phyloP scores from a whole-genome alignment of 2,113 vertebrate genomes.

The Xenotilapia flavipinnis region DNA sequence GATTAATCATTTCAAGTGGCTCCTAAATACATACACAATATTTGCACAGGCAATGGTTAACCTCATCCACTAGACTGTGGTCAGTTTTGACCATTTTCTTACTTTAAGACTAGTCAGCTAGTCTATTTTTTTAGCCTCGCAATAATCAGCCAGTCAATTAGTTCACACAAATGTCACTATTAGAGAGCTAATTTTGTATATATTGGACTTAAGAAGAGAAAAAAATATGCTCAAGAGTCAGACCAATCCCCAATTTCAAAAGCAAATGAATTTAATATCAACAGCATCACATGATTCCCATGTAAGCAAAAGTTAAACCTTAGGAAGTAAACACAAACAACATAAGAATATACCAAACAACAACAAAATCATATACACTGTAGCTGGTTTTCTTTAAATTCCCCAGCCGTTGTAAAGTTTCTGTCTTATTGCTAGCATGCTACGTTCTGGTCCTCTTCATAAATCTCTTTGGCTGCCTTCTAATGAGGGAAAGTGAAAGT shows the following conservation, averaged over 20 bases:
- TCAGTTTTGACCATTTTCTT: background rate
- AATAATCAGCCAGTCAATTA: background rate
- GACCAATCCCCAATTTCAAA: background rate
- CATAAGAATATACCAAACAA: background rate
- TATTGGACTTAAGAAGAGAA: background rate
- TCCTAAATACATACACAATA: background rate
- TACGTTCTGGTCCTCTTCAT: background rate
- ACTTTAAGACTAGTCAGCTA: background rate
- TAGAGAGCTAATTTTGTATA: background rate
- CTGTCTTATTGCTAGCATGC: background rate
- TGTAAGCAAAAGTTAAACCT: background rate
- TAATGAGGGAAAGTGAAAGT: slow-evolving; percentile 9
- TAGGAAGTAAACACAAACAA: background rate
- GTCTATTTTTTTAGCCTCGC: background rate
- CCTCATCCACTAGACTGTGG: background rate
- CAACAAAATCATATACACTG: background rate
- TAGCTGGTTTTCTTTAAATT: background rate
- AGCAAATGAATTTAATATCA: background rate
- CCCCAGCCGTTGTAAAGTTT: background rate
- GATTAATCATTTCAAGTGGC: background rate
- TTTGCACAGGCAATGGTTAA: background rate
- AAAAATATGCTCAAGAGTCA: background rate
- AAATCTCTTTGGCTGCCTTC: background rate
- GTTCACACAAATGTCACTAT: background rate
- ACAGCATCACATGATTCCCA: background rate